Base-by-base conservation (phyloP, 1,140 invertebrate genomes). In the Tenebrio molitor region DNA sequence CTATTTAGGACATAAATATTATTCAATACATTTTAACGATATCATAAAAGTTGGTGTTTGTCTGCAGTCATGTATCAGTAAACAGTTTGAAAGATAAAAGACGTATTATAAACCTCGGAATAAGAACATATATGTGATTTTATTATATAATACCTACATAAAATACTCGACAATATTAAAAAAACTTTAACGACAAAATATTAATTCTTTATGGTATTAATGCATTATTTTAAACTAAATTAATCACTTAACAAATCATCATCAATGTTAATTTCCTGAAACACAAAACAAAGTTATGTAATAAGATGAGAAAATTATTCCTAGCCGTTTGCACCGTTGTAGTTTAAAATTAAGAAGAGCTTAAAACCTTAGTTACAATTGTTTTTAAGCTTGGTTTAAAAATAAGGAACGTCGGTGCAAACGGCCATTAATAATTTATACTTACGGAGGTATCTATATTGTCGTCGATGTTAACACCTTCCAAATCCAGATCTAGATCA, bases 251-350 rank as follows among this genome's bases (percentile, higher is more conserved):
- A 81, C 68, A 90, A 83, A 75, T 90, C 89, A 74, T 91, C 89
- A 79, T 91, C 90, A 73, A 90, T 83, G 82, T 87, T 89, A 17
- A 90, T 86, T 80, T 89, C 89, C 89, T 91, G 82, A 42, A 86
- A 73, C n/a, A 79, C 73, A 74, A 74, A 74, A 53, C 23, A 29
- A 66, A 73, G 16, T n/a, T n/a, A n/a, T n/a, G n/a, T n/a, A n/a
- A n/a, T n/a, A n/a, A n/a, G n/a, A n/a, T n/a, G n/a, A n/a, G n/a
- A n/a, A n/a, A n/a, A n/a, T n/a, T n/a, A n/a, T n/a, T n/a, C n/a
- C n/a, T n/a, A n/a, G n/a, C n/a, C n/a, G n/a, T n/a, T n/a, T n/a
- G n/a, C n/a, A n/a, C n/a, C n/a, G n/a, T n/a, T n/a, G n/a, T n/a
- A n/a, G n/a, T n/a, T n/a, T n/a, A n/a, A n/a, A n/a, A n/a, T n/a